Conservation (phyloP, 2,888 invertebrate genomes). For the Rhagonycha fulva region DNA sequence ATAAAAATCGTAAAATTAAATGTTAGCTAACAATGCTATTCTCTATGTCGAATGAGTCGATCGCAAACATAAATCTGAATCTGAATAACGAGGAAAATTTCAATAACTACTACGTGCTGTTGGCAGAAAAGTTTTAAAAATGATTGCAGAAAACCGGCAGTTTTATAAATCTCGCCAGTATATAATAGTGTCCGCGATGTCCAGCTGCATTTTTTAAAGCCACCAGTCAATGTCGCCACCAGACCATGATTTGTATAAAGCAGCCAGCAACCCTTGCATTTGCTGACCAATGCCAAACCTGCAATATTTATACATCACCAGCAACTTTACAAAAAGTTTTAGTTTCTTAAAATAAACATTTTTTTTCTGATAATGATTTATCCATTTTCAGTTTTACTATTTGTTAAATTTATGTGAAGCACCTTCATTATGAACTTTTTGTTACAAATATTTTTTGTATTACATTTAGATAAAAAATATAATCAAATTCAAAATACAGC, state of each 20-base stretch:
- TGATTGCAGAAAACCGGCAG: constrained; percentile 38
- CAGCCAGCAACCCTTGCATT: constrained; percentile 49
- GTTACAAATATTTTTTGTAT: background rate
- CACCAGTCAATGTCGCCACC: constrained; percentile 50
- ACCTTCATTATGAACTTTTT: too few species aligned
- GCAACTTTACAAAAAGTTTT: background rate
- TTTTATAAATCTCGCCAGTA: constrained; percentile 42
- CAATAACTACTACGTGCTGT: constrained; percentile 47
- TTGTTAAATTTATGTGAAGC: background rate
- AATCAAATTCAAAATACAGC: too few species aligned
- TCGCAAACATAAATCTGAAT: constrained; percentile 44
- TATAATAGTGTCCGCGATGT: constrained; percentile 47
- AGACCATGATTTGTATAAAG: constrained; percentile 48
- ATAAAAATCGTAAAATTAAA: constrained; percentile 22
- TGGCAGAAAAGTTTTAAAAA: constrained; percentile 48
- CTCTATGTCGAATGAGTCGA: constrained; percentile 26
- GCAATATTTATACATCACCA: constrained; percentile 7
- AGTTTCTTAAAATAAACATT: background rate
- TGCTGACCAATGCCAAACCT: constrained; percentile 38
- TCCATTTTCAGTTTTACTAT: background rate
- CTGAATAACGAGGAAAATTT: constrained; percentile 46
- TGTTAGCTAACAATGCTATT: constrained; percentile 24
- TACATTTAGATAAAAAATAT: background rate
- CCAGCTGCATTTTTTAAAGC: constrained; percentile 45
- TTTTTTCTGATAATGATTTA: background rate